Evolutionary conservation across 2,113 vertebrate genomes (phyloP), one percentile per base, ranked within the genome.

Genomic region (Xiphorhynchus elegans): DNA sequence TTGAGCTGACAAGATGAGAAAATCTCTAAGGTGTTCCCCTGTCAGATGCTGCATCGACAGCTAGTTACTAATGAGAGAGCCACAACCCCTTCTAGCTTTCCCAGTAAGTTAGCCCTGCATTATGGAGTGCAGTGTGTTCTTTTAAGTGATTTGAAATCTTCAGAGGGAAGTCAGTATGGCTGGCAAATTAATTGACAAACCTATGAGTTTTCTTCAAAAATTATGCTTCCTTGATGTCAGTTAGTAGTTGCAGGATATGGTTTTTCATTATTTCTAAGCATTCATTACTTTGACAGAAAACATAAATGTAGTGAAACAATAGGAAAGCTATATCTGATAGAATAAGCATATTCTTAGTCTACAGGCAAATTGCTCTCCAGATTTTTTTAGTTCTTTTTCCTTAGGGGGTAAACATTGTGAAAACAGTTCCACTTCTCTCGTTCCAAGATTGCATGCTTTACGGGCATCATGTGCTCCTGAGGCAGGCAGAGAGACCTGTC

Each of bases 201-300:
- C 20, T 18, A 44, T 21, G 15, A 8, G 10, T 69, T 87, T 55
- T 86, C 53, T 76, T 39, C 0, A 29, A 79, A 93, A 92, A n/a
- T 37, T 15, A 11, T 2, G 13, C 37, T 0, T 0, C 9, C 28
- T 6, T 78, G 47, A 62, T 46, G 29, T 21, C 56, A 47, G 28
- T 47, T 21, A 47, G 62, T 56, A 68, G 62, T 66, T 69, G 56
- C 31, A 50, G 35, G 15, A 8, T 69, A 69, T 26, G 16, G 17
- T 47, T 81, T 83, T 37, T 66, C 24, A 18, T 64, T 67, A 28
- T 91, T 50, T 70, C 44, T 40, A 70, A 42, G 25, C 33, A 24
- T 11, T 20, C 3, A 31, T 81, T 73, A 66, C 35, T 42, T 87
- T 29, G 39, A 89, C 60, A 63, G 83, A 88, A 84, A 37, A 47